Evolutionary conservation across 1,140 invertebrate genomes (phyloP).

Genomic region (Pogonomyrmex barbatus): DNA sequence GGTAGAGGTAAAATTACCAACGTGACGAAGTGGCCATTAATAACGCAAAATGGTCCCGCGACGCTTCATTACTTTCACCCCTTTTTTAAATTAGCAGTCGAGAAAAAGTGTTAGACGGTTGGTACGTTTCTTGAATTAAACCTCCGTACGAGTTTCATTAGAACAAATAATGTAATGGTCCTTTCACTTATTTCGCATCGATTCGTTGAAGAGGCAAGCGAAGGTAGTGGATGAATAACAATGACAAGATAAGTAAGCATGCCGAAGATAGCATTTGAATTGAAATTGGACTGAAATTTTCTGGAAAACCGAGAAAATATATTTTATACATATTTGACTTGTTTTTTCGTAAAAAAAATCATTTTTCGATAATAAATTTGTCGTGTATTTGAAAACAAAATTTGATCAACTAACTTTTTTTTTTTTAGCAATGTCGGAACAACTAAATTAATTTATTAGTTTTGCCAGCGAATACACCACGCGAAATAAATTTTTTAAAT

Average conservation of each 20-base stretch:
- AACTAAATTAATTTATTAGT: not conserved
- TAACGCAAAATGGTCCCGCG: constrained; percentile 70
- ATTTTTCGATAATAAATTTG: not conserved
- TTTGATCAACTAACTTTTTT: not conserved
- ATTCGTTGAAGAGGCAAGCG: not conserved
- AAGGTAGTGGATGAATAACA: not conserved
- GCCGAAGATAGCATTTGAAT: not conserved
- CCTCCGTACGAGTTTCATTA: constrained; percentile 51
- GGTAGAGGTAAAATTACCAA: constrained; percentile 64
- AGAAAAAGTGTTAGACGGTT: constrained; percentile 37
- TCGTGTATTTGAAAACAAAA: not conserved
- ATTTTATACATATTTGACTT: not conserved
- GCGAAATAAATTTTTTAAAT: constrained; percentile 5
- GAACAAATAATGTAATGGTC: constrained; percentile 50
- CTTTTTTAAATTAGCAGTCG: constrained; percentile 63
- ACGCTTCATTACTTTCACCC: constrained; percentile 70
- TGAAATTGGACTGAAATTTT: not conserved
- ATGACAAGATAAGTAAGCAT: not conserved
- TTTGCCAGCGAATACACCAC: not conserved
- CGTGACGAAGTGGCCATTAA: constrained; percentile 77
- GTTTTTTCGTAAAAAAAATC: not conserved
- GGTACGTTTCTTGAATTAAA: constrained; percentile 44
- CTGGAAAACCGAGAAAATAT: constrained; percentile 1
- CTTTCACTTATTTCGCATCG: constrained; percentile 21
- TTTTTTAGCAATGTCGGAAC: not conserved